phyloP scores from a whole-genome alignment of 1,140 invertebrate species.

The Agraylea sexmaculata region DNA sequence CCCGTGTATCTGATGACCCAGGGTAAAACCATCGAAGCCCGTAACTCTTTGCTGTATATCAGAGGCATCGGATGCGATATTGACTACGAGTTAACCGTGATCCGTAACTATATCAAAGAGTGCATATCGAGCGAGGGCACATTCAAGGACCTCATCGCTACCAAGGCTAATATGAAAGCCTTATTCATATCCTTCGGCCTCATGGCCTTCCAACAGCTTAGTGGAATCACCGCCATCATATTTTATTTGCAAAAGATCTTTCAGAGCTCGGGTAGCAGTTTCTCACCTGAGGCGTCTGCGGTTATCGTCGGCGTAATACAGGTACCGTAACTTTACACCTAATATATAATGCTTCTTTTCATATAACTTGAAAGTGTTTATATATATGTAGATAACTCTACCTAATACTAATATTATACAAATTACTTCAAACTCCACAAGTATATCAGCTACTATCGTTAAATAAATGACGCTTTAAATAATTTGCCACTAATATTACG shows the following conservation, averaged over 20 bases:
- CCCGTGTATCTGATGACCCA: conserved; percentile 47
- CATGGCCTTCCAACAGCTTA: conserved; percentile 74
- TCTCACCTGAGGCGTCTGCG: conserved; percentile 38
- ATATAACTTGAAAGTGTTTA: too few relatives aligned
- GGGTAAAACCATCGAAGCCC: conserved; percentile 42
- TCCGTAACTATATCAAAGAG: conserved; percentile 38
- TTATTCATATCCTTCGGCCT: conserved; percentile 44
- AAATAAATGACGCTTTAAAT: too few relatives aligned
- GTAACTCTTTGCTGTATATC: conserved; percentile 50
- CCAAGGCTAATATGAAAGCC: conserved; percentile 40
- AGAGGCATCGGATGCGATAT: conserved; percentile 57
- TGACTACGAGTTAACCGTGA: conserved; percentile 44
- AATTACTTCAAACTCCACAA: too few relatives aligned
- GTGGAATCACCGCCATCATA: conserved; percentile 67
- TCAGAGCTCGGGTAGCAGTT: conserved; percentile 33
- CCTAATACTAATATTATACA: too few relatives aligned
- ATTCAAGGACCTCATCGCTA: conserved; percentile 33
- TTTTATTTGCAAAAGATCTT: conserved; percentile 67
- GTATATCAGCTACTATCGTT: too few relatives aligned
- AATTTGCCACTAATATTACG: too few relatives aligned
- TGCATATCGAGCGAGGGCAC: conserved; percentile 30
- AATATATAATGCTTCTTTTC: too few relatives aligned
- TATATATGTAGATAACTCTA: too few relatives aligned
- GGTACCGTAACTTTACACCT: too few relatives aligned
- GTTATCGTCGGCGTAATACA: conserved; percentile 60